Percentiles rank a stretch among this genome's conserved stretches.
Conservation (phyloP, 2,113 vertebrate species). For the Vombatus ursinus region DNA sequence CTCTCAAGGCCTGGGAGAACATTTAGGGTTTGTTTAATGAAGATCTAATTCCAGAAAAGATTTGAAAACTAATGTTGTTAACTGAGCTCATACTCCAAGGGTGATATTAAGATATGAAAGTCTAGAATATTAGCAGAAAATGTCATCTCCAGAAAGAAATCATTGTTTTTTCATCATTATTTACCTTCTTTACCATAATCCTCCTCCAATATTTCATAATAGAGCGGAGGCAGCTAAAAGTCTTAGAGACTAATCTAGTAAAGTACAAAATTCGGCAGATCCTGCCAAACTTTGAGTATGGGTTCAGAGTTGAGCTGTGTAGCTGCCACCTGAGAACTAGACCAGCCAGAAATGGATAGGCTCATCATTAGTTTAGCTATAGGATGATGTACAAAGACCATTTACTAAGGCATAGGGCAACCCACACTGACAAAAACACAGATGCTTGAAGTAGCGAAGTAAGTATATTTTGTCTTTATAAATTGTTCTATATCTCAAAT, state of each 20-base stretch:
- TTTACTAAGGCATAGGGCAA: not conserved
- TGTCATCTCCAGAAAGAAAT: not conserved
- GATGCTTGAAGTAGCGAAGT: not conserved
- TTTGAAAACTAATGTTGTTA: too few species aligned
- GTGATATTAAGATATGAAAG: not conserved
- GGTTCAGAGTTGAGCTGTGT: not conserved
- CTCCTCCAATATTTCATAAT: not conserved
- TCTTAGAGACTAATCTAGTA: not conserved
- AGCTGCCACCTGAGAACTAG: not conserved
- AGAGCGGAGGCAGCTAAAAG: not conserved
- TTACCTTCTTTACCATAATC: not conserved
- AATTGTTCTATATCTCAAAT: not conserved
- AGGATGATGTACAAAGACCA: not conserved
- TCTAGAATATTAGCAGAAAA: not conserved
- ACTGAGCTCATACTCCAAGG: not conserved
- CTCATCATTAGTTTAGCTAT: not conserved
- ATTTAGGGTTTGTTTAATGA: not conserved
- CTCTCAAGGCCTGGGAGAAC: not conserved
- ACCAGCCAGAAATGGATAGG: not conserved
- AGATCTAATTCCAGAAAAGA: not conserved
- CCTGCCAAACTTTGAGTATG: not conserved
- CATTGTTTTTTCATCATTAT: not conserved
- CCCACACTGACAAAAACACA: not conserved
- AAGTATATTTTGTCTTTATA: not conserved
- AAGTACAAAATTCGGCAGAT: not conserved